Conservation (phyloP, 2,797 vertebrate species). For the Iguana delicatissima region DNA sequence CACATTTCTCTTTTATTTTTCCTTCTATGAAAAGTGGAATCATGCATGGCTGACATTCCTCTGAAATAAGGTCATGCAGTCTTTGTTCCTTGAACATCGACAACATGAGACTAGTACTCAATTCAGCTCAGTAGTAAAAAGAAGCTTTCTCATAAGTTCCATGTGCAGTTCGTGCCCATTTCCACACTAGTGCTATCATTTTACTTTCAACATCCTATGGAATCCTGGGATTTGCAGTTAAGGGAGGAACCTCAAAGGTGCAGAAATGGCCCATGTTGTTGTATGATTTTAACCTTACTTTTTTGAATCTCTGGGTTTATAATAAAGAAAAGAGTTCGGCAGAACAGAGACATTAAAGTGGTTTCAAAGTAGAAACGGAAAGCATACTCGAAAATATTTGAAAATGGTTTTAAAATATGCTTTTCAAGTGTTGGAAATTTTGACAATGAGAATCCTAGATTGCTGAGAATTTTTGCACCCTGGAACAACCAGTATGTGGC, state of each 20-base stretch:
- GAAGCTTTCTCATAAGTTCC: not conserved
- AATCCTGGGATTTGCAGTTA: too few relatives aligned
- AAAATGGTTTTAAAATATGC: too few relatives aligned
- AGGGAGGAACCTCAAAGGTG: too few relatives aligned
- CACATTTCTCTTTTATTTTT: not conserved
- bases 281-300: not conserved
- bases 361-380: slow-evolving; percentile 1
- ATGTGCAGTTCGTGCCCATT: not conserved
- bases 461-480: not conserved
- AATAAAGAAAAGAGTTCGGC: not conserved
- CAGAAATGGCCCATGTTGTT: not conserved
- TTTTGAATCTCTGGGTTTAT: not conserved
- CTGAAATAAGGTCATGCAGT: not conserved
- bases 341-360: slow-evolving; percentile 7
- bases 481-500: not conserved
- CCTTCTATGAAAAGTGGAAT: slow-evolving; percentile 2
- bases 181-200: too few relatives aligned
- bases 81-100: slow-evolving; percentile 3
- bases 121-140: not conserved
- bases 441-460: too few relatives aligned
- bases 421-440: too few relatives aligned
- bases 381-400: too few relatives aligned
- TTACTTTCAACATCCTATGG: too few relatives aligned
- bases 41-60: not conserved
- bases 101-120: not conserved